Evolutionary conservation across 2,113 vertebrate genomes (phyloP).

Genomic region (Eurystomus gularis): DNA sequence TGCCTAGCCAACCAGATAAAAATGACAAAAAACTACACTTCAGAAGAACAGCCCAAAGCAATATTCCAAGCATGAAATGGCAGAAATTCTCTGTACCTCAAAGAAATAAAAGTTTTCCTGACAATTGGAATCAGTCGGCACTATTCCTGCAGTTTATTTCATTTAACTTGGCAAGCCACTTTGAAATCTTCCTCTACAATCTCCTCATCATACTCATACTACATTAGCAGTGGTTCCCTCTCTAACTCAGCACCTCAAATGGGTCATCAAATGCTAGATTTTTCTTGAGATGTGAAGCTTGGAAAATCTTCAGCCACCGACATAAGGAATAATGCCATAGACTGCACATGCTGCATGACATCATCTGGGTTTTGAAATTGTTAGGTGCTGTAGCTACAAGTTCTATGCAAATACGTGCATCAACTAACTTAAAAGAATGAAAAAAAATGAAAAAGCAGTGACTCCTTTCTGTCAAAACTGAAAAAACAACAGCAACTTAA

Average conservation of each 20-base stretch:
- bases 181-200: background rate
- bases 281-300: background rate
- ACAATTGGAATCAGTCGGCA: background rate
- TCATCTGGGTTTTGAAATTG: background rate
- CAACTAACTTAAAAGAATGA: background rate
- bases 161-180: background rate
- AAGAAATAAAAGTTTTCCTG: background rate
- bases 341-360: background rate
- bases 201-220: background rate
- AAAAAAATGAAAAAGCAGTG: background rate
- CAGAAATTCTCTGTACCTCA: background rate
- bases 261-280: background rate
- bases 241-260: background rate
- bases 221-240: background rate
- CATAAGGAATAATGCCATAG: background rate
- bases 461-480: background rate
- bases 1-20: background rate
- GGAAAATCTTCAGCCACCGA: background rate
- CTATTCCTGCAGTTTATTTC: background rate
- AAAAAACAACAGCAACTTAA: background rate
- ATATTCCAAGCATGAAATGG: constrained; percentile 30
- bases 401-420: background rate
- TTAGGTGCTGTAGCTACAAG: background rate
- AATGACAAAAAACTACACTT: background rate
- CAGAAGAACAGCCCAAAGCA: constrained; percentile 40